Conservation (phyloP, 1,140 invertebrate genomes). For the Temnothorax curvispinosus region DNA sequence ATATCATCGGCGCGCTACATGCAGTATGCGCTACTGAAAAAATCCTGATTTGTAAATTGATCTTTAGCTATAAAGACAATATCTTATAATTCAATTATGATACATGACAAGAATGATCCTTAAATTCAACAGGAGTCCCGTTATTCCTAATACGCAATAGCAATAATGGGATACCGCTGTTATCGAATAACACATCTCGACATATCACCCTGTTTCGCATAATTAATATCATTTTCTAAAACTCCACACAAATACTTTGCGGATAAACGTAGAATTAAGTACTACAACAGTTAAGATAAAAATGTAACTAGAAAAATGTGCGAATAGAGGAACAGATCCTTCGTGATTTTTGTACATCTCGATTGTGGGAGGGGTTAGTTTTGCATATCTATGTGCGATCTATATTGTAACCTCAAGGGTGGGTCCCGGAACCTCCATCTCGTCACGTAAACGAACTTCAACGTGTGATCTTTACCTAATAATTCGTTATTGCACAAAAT, state of each 20-base stretch:
- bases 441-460: conserved; percentile 99
- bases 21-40: neutral
- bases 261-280: conserved; percentile 55
- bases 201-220: neutral
- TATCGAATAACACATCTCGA: neutral
- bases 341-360: conserved; percentile 45
- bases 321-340: conserved; percentile 59
- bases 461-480: conserved; percentile 98
- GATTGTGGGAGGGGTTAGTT: conserved; percentile 55
- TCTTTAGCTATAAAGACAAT: neutral
- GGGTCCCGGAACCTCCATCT: conserved; percentile 98
- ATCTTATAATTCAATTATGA: neutral
- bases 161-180: neutral
- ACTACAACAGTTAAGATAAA: conserved; percentile 56
- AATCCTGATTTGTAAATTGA: conserved; percentile 2
- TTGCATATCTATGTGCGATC: conserved; percentile 90
- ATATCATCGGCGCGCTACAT: neutral
- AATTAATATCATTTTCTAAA: neutral
- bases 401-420: conserved; percentile 93
- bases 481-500: conserved; percentile 99
- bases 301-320: conserved; percentile 61
- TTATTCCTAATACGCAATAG: neutral
- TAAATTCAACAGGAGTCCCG: neutral
- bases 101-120: conserved; percentile 3
- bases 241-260: neutral